Conservation (phyloP, 2,797 vertebrate species). For the Amazona finschi region DNA sequence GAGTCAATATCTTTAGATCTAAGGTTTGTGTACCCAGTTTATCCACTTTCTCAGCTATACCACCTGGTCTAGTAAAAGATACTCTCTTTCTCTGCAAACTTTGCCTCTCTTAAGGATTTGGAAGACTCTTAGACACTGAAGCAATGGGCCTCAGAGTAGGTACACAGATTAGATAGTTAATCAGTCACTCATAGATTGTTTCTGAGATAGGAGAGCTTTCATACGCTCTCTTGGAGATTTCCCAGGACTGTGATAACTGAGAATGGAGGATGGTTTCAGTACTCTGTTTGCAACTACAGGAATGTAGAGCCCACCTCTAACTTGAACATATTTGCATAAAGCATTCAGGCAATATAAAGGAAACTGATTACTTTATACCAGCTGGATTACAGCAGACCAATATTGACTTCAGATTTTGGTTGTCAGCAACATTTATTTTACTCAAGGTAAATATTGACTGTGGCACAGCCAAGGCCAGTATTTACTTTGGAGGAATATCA, state of each 20-base stretch:
- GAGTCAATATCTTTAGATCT: neutral
- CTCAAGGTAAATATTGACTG: conserved; percentile 56
- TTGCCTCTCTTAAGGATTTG: neutral
- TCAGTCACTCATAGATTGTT: conserved; percentile 38
- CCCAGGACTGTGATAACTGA: neutral
- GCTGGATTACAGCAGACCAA: conserved; percentile 30
- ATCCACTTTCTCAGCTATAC: neutral
- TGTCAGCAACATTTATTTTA: conserved; percentile 59
- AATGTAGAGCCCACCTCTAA: conserved; percentile 9
- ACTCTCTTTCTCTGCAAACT: neutral
- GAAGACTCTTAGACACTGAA: neutral
- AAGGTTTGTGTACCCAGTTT: neutral
- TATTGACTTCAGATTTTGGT: conserved; percentile 53
- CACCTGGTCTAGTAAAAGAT: neutral
- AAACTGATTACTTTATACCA: conserved; percentile 48
- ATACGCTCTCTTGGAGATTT: neutral
- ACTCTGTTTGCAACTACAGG: neutral
- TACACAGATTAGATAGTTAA: conserved; percentile 37
- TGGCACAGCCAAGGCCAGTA: conserved; percentile 15
- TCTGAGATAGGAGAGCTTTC: conserved; percentile 22
- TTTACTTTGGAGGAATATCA: conserved; percentile 59
- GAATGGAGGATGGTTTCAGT: neutral
- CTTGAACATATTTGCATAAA: conserved; percentile 38
- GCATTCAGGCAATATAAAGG: conserved; percentile 29
- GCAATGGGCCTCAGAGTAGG: neutral